These are phyloP conservation scores for Morinoia aosen DNA, from an alignment of 2,888 invertebrate genomes.

Conservation along the genomic window DNA sequence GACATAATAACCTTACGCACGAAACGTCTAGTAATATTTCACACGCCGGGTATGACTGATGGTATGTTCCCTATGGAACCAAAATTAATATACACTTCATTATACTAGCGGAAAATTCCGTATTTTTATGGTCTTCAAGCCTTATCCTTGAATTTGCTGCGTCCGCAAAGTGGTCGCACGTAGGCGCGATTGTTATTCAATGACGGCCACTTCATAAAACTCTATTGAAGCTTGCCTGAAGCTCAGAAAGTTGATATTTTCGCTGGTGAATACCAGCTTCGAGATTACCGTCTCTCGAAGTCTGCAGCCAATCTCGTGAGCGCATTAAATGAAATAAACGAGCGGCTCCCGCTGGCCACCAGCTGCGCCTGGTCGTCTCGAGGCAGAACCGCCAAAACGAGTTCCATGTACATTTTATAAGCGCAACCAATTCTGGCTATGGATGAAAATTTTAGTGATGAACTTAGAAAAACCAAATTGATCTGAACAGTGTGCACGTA, in stretches of 20 bases:
- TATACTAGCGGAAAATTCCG: background rate
- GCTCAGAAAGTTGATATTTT: background rate
- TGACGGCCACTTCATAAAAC: background rate
- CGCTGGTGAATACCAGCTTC: slow-evolving; percentile 3
- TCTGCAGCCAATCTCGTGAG: background rate
- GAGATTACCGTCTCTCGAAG: background rate
- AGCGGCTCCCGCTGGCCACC: background rate
- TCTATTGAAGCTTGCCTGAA: background rate
- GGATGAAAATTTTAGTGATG: background rate
- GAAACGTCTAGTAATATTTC: no score
- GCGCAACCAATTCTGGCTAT: background rate
- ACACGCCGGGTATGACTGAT: no score
- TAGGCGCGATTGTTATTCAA: background rate
- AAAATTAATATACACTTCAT: background rate
- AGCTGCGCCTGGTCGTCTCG: background rate
- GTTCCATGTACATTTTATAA: background rate
- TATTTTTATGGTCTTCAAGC: background rate
- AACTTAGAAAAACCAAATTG: background rate
- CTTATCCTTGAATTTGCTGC: background rate
- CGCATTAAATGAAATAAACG: slow-evolving; percentile 12
- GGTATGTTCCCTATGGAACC: no score
- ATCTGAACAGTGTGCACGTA: background rate
- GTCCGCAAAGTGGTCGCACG: background rate
- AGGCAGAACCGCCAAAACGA: background rate
- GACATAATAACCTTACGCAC: no score